Conservation (phyloP, 1,140 invertebrate genomes). For the Coptotermes formosanus region DNA sequence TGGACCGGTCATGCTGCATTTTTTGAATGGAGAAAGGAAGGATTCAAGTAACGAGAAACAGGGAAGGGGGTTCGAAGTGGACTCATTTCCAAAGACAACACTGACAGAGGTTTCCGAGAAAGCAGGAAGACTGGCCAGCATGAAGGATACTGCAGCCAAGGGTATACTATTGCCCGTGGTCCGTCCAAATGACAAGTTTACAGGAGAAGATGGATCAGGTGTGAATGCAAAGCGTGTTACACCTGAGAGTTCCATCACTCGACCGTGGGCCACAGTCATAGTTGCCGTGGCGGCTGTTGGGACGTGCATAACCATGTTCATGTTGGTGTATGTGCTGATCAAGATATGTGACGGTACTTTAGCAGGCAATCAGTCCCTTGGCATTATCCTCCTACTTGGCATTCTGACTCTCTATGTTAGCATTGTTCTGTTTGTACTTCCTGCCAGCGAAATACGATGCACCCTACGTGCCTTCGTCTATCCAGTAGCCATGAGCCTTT, state of each 20-base stretch:
- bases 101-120: constrained; percentile 15
- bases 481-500: constrained; percentile 41
- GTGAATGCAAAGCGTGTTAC: constrained; percentile 34
- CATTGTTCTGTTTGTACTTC: constrained; percentile 49
- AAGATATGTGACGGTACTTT: constrained; percentile 52
- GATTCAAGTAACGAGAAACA: background rate
- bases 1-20: constrained; percentile 19
- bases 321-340: constrained; percentile 47
- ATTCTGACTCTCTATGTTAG: constrained; percentile 49
- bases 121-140: constrained; percentile 6
- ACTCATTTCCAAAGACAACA: constrained; percentile 3
- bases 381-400: constrained; percentile 48
- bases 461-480: constrained; percentile 42
- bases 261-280: constrained; percentile 45
- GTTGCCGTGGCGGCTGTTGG: constrained; percentile 42
- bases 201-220: constrained; percentile 16
- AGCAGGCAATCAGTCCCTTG: constrained; percentile 51
- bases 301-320: constrained; percentile 46
- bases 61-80: constrained; percentile 12
- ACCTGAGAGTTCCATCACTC: constrained; percentile 42
- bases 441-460: constrained; percentile 45
- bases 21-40: background rate
- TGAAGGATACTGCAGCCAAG: background rate
- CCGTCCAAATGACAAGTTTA: background rate
- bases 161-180: no score